Evolutionary conservation across 92 coral and sea anemone genomes (phyloP).

Genomic region (Ricordea florida): DNA sequence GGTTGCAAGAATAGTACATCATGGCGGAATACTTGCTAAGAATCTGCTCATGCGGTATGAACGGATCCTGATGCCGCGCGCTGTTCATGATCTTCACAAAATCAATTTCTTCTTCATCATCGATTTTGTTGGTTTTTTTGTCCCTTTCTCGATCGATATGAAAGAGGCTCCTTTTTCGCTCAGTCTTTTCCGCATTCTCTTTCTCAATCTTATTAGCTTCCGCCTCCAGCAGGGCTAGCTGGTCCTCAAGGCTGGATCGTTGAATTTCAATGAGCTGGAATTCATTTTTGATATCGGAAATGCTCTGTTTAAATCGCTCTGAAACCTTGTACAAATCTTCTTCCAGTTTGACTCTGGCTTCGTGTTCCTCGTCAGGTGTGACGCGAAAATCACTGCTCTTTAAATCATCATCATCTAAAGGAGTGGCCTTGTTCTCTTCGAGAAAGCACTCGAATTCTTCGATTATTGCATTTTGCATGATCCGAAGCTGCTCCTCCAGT

Average conservation of each 20-base stretch:
- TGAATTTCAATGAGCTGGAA: conserved; percentile 84
- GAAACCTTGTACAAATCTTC: conserved; percentile 59
- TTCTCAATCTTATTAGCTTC: conserved; percentile 46
- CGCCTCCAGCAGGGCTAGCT: conserved; percentile 62
- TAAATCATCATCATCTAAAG: conserved; percentile 13
- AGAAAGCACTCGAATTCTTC: conserved; percentile 83
- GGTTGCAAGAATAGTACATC: conserved; percentile 92
- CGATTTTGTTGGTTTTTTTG: conserved; percentile 1
- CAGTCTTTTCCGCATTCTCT: conserved; percentile 26
- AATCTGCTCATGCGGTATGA: conserved; percentile 89
- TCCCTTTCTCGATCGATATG: conserved; percentile 11
- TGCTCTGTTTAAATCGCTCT: conserved; percentile 73
- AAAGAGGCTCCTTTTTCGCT: conserved; percentile 33
- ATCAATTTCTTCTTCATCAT: conserved; percentile 85
- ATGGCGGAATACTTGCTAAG: conserved; percentile 97
- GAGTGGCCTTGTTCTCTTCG: conserved; percentile 69
- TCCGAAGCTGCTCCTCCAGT: conserved; percentile 85
- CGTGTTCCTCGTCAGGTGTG: conserved; percentile 72
- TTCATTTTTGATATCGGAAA: conserved; percentile 86
- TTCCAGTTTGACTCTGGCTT: conserved; percentile 44
- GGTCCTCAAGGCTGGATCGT: conserved; percentile 76
- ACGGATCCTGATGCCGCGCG: conserved; percentile 81
- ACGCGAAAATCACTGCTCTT: conserved; percentile 27
- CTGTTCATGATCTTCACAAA: conserved; percentile 91
- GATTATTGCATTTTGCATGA: conserved; percentile 81